Evolutionary conservation across 2,113 vertebrate species (phyloP), one percentile per base, ranked within the genome.

Genomic region (Podiceps cristatus): DNA sequence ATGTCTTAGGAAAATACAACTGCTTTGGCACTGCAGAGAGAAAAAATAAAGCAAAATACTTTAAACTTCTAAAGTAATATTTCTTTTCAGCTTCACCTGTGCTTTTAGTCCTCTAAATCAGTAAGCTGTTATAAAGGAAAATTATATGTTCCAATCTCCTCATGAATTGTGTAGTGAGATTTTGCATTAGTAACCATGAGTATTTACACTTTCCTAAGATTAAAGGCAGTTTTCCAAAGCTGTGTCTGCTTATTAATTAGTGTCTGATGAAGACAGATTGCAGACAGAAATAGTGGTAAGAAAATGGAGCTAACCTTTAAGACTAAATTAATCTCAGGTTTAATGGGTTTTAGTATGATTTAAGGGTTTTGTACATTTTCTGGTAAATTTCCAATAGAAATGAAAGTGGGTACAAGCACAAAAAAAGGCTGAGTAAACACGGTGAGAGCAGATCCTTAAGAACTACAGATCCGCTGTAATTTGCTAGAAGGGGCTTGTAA

Each of bases 221-320:
- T 98, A 98, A 98, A 98, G 98, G 98, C 97, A 93, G 86, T 90
- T 96, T 96, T 96, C 95, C 92, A 96, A 96, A 95, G 90, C 97
- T 81, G 85, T 81, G 97, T 88, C 96, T 97, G 97, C 94, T 91
- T 97, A 96, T 97, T 98, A 98, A 97, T 98, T 98, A 98, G 96
- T 91, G 96, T 96, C 94, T 97, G 97, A 97, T 97, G 96, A 97
- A 97, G 96, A 98, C 83, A 96, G 97, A 98, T 97, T 98, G 97
- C 97, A 97, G 97, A 94, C 95, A 97, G 96, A 94, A 97, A 97
- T 95, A 96, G 93, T 93, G 91, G 93, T 95, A 97, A 93, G 97
- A 96, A 98, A 97, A 97, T 97, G 95, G 96, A 96, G 64, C 97
- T 98, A 97, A 98, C 96, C 91, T 97, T 96, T 96, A 96, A 95